A percentile compares a stretch with the other conserved stretches of the same genome.
phyloP scores from a whole-genome alignment of 2,888 invertebrate species.

The Brenthis daphne region DNA sequence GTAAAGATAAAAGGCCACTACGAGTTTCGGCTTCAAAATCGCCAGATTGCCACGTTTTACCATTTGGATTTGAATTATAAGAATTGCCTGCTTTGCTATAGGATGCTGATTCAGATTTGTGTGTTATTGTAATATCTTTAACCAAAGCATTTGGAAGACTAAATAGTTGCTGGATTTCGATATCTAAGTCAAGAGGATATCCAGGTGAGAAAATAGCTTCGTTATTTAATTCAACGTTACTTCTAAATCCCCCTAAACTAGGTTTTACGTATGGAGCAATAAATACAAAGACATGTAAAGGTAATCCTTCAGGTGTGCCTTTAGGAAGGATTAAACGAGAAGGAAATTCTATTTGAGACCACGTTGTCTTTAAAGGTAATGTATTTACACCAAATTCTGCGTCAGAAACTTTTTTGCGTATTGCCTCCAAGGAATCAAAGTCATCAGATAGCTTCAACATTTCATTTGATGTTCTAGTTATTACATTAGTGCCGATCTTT shows the following conservation, averaged over 20 bases:
- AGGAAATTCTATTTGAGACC: conserved; percentile 84
- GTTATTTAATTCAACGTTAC: conserved; percentile 62
- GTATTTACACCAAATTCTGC: conserved; percentile 80
- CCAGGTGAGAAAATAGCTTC: conserved; percentile 75
- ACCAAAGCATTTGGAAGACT: conserved; percentile 65
- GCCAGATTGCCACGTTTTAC: conserved; percentile 36
- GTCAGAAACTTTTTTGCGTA: conserved; percentile 83
- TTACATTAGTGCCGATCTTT: conserved; percentile 83
- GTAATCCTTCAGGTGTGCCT: conserved; percentile 85
- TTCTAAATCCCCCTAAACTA: conserved; percentile 57
- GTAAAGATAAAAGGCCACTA: conserved; percentile 31
- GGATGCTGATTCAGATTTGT: conserved; percentile 49
- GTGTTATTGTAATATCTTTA: conserved; percentile 61
- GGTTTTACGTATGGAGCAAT: conserved; percentile 78
- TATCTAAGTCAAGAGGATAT: conserved; percentile 88
- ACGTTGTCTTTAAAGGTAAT: conserved; percentile 71
- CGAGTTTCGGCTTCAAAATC: conserved; percentile 35
- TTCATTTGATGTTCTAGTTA: conserved; percentile 84
- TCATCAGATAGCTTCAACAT: conserved; percentile 82
- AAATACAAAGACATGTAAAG: conserved; percentile 84
- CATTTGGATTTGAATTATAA: conserved; percentile 34
- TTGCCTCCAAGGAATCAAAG: conserved; percentile 81
- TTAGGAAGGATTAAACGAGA: conserved; percentile 86
- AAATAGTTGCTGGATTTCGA: conserved; percentile 72
- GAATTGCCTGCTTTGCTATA: conserved; percentile 40